Evolutionary conservation across 2,888 invertebrate species (phyloP).

Genomic region (Polymixis flavicincta): DNA sequence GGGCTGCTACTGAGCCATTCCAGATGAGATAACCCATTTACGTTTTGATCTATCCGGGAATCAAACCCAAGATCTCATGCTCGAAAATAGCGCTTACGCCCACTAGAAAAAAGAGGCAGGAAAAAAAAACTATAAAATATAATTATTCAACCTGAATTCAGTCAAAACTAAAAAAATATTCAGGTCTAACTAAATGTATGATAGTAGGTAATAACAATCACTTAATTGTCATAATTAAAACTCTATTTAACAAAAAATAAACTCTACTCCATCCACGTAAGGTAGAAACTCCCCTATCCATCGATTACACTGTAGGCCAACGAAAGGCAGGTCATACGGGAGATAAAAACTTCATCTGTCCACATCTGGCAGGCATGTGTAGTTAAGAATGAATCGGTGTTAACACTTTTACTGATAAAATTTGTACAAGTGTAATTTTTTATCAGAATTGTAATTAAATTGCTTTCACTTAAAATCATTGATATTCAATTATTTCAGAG

Average conservation of each 20-base stretch:
- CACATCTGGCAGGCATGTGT: conserved; percentile 54
- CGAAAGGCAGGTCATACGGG: conserved; percentile 44
- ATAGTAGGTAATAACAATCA: neutral
- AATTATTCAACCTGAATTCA: neutral
- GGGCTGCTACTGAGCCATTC: too few relatives aligned
- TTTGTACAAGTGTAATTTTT: neutral
- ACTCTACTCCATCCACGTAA: neutral
- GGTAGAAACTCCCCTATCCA: neutral
- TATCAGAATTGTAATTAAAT: too few relatives aligned
- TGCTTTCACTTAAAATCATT: too few relatives aligned
- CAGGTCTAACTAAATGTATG: neutral
- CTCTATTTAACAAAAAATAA: conserved; percentile 19
- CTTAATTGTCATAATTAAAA: conserved; percentile 29
- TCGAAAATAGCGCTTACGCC: neutral
- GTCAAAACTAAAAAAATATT: neutral
- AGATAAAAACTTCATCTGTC: conserved; percentile 43
- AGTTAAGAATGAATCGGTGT: conserved; percentile 14
- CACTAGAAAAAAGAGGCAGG: neutral
- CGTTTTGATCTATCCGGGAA: too few relatives aligned
- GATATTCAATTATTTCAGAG: too few relatives aligned
- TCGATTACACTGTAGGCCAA: conserved; percentile 12
- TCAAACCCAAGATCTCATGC: too few relatives aligned
- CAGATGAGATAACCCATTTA: too few relatives aligned
- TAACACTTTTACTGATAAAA: conserved; percentile 32
- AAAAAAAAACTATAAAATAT: too few relatives aligned